Conservation (phyloP, 2,888 invertebrate genomes). For the Allophyes oxyacanthae region DNA sequence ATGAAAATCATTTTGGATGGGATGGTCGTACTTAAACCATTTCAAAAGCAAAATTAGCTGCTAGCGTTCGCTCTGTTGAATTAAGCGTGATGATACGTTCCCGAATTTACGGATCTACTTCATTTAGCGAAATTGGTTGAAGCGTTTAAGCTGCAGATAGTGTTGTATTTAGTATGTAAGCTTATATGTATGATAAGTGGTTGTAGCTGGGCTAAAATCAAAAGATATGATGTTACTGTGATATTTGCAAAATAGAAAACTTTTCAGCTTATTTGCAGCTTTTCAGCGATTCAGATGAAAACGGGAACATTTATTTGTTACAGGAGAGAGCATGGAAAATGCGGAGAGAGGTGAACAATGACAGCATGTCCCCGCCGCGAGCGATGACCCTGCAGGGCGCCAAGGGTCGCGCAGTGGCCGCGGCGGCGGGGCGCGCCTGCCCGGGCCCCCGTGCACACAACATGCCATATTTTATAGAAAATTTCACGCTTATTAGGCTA, state of each 20-base stretch:
- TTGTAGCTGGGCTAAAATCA: slow-evolving; percentile 1
- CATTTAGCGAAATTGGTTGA: slow-evolving; percentile 27
- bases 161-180: not conserved
- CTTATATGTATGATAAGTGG: no score
- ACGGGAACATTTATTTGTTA: slow-evolving; percentile 69
- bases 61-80: slow-evolving; percentile 22
- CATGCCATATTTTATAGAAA: slow-evolving; percentile 76
- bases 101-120: slow-evolving; percentile 23
- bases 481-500: slow-evolving; percentile 86
- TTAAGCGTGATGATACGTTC: slow-evolving; percentile 17
- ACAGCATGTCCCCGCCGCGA: slow-evolving; percentile 86
- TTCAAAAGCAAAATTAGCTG: slow-evolving; percentile 27
- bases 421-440: slow-evolving; percentile 73
- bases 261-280: slow-evolving; percentile 1
- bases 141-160: slow-evolving; percentile 11
- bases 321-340: slow-evolving; percentile 87
- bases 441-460: slow-evolving; percentile 69
- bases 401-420: slow-evolving; percentile 74
- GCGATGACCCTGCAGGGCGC: slow-evolving; percentile 81
- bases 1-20: slow-evolving; percentile 9
- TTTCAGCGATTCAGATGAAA: slow-evolving; percentile 30
- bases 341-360: slow-evolving; percentile 81
- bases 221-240: slow-evolving; percentile 3
- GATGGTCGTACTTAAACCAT: slow-evolving; percentile 20
- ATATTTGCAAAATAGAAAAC: slow-evolving; percentile 3